Base-by-base conservation (phyloP, 2,888 invertebrate genomes). In the Torymus aiolomorphi region DNA sequence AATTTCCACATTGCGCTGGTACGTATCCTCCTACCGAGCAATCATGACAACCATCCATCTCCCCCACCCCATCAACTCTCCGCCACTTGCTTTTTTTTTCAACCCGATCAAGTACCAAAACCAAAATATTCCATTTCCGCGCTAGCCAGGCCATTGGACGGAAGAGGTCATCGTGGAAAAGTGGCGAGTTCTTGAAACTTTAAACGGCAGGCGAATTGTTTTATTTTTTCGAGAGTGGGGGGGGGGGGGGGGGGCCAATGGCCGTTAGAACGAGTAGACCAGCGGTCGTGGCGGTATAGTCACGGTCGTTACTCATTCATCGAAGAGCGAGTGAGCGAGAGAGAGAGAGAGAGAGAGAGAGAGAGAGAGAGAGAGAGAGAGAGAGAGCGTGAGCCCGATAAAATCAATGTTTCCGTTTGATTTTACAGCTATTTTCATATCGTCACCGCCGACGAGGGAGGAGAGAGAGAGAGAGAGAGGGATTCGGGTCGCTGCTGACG, bases 341-440 rank as follows among this genome's bases (percentile, higher is more conserved):
- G 65, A 31, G 31, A 31, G 31, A 42, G 42, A 42, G 42, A 42
- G 42, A 42, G 8, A 42, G 52, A 71, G 75, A n/a, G 70, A 18
- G 20, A 1, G 31, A 18, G 5, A 63, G 14, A 51, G 56, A 51
- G 65, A 31, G 31, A 31, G 31, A 42, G 42, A 42, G 42, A 42
- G 42, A 42, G 8, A 42, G 52, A 71, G 75, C 72, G 71, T 75
- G 69, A 54, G 72, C n/a, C 78, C 78, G 81, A 81, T 81, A 81
- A 81, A 81, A 81, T 81, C 81, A 81, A 81, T 78, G 77, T 81
- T 79, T 79, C 79, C 77, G 76, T 72, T 80, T 76, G 72, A 80
- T 81, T 80, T 78, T 82, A 81, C 79, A 76, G 80, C 81, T 69
- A 78, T 81, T 81, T 81, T 81, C 81, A 76, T 76, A 74, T 73